phyloP scores from a whole-genome alignment of 2,888 invertebrate species.

The Heliconius charithonia region DNA sequence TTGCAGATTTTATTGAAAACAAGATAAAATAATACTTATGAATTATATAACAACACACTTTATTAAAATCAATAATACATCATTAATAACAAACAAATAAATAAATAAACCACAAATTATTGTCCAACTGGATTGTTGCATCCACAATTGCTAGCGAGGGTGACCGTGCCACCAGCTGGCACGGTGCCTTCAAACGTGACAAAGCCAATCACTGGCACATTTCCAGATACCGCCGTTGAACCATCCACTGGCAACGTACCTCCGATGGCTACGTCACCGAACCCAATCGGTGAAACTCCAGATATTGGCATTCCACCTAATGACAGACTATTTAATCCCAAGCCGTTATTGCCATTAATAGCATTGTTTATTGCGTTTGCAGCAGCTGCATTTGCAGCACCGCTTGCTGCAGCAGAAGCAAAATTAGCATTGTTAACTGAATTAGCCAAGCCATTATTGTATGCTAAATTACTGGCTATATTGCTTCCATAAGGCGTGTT shows the following conservation, averaged over 20 bases:
- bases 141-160: constrained; percentile 63
- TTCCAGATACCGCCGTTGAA: constrained; percentile 64
- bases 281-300: constrained; percentile 52
- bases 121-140: constrained; percentile 50
- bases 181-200: constrained; percentile 73
- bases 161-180: constrained; percentile 70
- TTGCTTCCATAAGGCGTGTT: constrained; percentile 25
- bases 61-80: constrained; percentile 11
- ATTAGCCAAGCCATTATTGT: constrained; percentile 27
- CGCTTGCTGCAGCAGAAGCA: constrained; percentile 43
- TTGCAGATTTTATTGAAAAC: too few relatives aligned
- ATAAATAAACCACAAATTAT: constrained; percentile 40
- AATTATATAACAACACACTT: constrained; percentile 3
- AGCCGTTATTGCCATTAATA: constrained; percentile 33
- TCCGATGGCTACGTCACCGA: constrained; percentile 62
- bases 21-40: not conserved
- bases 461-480: constrained; percentile 35
- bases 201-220: constrained; percentile 73
- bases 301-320: constrained; percentile 48
- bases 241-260: constrained; percentile 71
- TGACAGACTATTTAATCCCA: constrained; percentile 45
- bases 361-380: constrained; percentile 39
- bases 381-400: constrained; percentile 42
- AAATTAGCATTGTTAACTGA: constrained; percentile 37
- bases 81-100: constrained; percentile 42